These are phyloP conservation scores for Schmidtea mediterranea DNA, from an alignment of 1,140 invertebrate species.

Conservation along the genomic window DNA sequence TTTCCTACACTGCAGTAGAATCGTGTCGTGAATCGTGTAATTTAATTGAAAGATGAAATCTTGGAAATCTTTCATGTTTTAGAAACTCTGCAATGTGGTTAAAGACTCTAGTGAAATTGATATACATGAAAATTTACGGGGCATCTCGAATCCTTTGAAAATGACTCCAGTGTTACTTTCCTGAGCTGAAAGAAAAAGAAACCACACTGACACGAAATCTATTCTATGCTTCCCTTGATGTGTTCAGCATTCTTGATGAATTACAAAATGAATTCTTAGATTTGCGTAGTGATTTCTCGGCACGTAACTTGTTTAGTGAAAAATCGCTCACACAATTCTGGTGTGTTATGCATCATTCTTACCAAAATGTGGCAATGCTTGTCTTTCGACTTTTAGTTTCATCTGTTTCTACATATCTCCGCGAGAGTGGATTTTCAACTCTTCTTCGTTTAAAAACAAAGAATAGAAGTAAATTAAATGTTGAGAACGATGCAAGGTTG, in stretches of 20 bases:
- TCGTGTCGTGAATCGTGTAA: no score
- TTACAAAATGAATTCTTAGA: constrained; percentile 10
- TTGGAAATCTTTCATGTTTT: constrained; percentile 9
- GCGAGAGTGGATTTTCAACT: no score
- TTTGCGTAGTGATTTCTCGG: constrained; percentile 6
- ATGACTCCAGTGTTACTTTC: constrained; percentile 9
- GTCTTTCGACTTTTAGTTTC: no score
- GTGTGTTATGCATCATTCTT: no score
- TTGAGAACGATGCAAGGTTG: no score
- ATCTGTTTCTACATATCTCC: no score
- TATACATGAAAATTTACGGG: constrained; percentile 6
- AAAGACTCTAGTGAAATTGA: constrained; percentile 6
- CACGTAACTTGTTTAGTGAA: constrained; percentile 4
- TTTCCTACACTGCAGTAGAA: no score
- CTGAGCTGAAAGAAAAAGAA: constrained; percentile 6
- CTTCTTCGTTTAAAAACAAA: no score
- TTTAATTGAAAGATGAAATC: constrained; percentile 6
- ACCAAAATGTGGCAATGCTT: no score
- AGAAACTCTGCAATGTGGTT: constrained; percentile 8
- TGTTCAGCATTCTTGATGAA: constrained; percentile 8
- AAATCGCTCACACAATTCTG: no score
- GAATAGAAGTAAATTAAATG: no score
- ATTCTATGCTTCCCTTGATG: constrained; percentile 8
- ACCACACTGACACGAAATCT: constrained; percentile 6
- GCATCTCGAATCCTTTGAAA: constrained; percentile 8